Conservation (phyloP, 2,888 invertebrate species). For the Biston stratarius region DNA sequence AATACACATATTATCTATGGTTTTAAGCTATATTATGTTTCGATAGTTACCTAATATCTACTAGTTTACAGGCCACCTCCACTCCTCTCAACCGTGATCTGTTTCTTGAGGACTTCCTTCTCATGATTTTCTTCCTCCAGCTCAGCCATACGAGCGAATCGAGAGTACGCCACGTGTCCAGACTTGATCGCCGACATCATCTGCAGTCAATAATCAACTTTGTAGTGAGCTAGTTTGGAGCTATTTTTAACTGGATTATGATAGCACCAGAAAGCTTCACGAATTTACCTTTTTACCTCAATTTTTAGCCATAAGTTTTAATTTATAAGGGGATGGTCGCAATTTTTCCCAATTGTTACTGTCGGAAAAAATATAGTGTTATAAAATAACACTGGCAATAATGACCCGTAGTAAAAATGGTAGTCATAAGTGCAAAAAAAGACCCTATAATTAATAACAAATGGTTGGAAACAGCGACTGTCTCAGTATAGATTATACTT, state of each 20-base stretch:
- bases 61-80: conserved; percentile 94
- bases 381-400: too few relatives aligned
- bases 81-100: conserved; percentile 96
- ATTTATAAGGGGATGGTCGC: too few relatives aligned
- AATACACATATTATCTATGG: too few relatives aligned
- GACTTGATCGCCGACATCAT: conserved; percentile 99
- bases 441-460: too few relatives aligned
- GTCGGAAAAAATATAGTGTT: neutral
- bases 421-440: too few relatives aligned
- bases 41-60: conserved; percentile 26
- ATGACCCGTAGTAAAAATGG: too few relatives aligned
- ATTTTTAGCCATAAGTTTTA: too few relatives aligned
- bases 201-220: conserved; percentile 77
- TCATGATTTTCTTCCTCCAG: conserved; percentile 95
- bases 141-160: conserved; percentile 98
- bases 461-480: too few relatives aligned
- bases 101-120: conserved; percentile 90
- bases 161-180: conserved; percentile 97
- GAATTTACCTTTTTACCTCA: too few relatives aligned
- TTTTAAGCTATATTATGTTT: neutral
- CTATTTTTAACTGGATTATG: neutral
- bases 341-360: too few relatives aligned
- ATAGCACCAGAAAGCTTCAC: neutral
- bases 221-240: neutral
- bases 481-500: too few relatives aligned